Evolutionary conservation across 2,797 vertebrate species (phyloP).

Genomic region (Typhlichthys subterraneus): DNA sequence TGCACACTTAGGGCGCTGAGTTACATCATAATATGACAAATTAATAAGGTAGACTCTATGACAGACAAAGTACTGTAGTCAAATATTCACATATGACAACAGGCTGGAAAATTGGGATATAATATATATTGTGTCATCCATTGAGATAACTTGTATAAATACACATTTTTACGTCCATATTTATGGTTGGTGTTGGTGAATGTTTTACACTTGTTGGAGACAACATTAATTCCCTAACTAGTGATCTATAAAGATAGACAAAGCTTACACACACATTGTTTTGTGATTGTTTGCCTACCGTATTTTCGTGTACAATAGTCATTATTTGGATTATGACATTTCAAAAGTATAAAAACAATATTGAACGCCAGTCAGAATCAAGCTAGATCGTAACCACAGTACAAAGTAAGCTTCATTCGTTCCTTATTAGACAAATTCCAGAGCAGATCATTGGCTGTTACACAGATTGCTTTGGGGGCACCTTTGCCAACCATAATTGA

Average conservation of each 20-base stretch:
- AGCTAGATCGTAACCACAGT: conserved; percentile 9
- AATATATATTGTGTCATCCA: no score
- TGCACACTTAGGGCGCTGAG: conserved; percentile 5
- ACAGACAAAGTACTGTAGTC: conserved; percentile 4
- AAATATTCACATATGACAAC: not conserved
- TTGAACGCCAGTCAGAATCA: conserved; percentile 7
- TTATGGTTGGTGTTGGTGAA: no score
- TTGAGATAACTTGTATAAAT: no score
- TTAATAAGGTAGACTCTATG: conserved; percentile 21
- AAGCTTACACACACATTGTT: no score
- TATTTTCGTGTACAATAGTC: no score
- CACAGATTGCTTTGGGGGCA: conserved; percentile 54
- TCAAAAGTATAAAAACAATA: not conserved
- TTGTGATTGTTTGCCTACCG: no score
- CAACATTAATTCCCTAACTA: no score
- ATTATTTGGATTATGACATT: no score
- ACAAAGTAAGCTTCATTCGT: conserved; percentile 18
- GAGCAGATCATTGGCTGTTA: conserved; percentile 28
- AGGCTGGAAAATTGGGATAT: not conserved
- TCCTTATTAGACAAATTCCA: conserved; percentile 31
- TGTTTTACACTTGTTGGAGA: no score
- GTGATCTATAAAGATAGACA: no score
- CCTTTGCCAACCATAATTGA: conserved; percentile 74
- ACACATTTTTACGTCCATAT: no score
- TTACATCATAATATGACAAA: conserved; percentile 34